phyloP scores from a whole-genome alignment of 2,797 vertebrate species.

The Vireo griseus region DNA sequence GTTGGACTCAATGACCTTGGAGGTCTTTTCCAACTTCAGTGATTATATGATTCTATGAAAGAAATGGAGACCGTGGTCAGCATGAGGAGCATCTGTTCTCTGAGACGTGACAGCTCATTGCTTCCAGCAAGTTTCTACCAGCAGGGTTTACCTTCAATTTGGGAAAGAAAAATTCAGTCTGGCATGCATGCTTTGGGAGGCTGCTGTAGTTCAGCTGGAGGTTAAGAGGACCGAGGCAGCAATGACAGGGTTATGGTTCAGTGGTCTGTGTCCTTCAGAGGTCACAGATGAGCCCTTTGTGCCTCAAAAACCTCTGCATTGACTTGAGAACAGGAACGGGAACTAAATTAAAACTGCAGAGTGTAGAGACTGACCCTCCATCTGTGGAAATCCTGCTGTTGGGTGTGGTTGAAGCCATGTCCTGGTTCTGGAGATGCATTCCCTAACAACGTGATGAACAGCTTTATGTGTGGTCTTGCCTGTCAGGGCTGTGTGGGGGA shows the following conservation, averaged over 20 bases:
- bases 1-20: background rate
- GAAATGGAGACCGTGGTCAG: background rate
- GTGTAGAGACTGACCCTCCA: background rate
- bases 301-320: background rate
- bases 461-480: background rate
- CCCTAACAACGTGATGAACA: background rate
- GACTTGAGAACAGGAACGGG: background rate
- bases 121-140: background rate
- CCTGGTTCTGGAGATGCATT: background rate
- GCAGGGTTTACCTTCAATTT: background rate
- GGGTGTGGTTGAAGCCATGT: rapidly evolving
- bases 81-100: background rate
- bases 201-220: constrained; percentile 6
- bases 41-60: background rate
- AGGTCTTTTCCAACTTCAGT: background rate
- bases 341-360: background rate
- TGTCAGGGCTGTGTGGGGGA: background rate
- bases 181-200: background rate
- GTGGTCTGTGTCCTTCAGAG: background rate
- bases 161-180: background rate
- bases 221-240: background rate
- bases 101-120: background rate
- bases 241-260: background rate
- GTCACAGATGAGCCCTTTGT: background rate
- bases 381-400: background rate